These are phyloP conservation scores for Eilema caniola DNA, from an alignment of 2,888 invertebrate genomes.

Conservation along the genomic window DNA sequence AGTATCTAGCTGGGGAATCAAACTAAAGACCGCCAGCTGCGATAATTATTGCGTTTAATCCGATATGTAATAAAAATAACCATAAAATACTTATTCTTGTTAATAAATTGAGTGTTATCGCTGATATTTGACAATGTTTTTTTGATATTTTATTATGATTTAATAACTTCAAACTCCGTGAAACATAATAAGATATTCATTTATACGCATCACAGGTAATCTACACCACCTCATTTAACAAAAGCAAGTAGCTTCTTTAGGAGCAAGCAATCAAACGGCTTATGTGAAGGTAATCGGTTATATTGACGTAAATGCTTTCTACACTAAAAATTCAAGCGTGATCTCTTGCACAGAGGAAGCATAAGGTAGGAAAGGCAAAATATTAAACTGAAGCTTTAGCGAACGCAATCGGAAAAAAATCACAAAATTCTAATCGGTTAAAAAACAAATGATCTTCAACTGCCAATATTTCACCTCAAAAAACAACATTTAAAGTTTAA, in stretches of 20 bases:
- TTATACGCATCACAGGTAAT: neutral
- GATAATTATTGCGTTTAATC: slow-evolving; percentile 46
- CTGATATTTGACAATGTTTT: slow-evolving; percentile 26
- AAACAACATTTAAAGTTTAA: neutral
- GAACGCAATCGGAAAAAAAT: too few species aligned
- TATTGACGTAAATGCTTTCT: neutral
- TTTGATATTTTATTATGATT: neutral
- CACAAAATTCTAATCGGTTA: too few species aligned
- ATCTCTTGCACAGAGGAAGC: neutral
- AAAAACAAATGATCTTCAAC: neutral
- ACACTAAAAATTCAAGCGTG: neutral
- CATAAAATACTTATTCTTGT: slow-evolving; percentile 13
- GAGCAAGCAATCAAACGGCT: neutral
- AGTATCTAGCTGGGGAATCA: slow-evolving; percentile 51
- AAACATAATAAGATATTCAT: neutral
- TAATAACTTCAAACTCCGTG: neutral
- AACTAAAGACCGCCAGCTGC: slow-evolving; percentile 47
- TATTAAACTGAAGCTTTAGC: neutral
- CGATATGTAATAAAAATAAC: slow-evolving; percentile 24
- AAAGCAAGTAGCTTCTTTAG: neutral
- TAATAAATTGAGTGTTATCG: slow-evolving; percentile 11
- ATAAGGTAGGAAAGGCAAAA: neutral
- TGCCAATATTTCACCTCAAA: neutral
- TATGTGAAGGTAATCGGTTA: neutral
- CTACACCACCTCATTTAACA: neutral